Conservation (phyloP, 2,113 vertebrate species). For the Thryonomys swinderianus region DNA sequence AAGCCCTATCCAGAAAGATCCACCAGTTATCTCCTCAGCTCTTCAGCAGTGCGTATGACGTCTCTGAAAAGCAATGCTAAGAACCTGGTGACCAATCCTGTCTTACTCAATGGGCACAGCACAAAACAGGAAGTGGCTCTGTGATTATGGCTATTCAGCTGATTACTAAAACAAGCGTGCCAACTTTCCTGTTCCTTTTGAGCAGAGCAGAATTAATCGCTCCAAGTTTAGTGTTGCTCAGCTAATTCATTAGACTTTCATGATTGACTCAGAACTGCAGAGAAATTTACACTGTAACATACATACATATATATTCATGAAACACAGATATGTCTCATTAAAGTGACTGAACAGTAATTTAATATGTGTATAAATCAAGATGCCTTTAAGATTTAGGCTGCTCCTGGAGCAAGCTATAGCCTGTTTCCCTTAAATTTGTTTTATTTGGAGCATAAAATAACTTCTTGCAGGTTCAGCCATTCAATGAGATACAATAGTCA, state of each 20-base stretch:
- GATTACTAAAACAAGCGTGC: constrained; percentile 49
- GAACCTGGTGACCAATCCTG: constrained; percentile 84
- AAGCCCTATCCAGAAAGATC: constrained; percentile 85
- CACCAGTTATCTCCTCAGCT: constrained; percentile 91
- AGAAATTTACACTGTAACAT: not conserved
- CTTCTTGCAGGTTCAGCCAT: constrained; percentile 25
- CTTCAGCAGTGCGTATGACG: constrained; percentile 93
- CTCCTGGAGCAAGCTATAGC: not conserved
- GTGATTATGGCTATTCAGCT: constrained; percentile 78
- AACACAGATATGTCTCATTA: not conserved
- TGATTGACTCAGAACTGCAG: constrained; percentile 31
- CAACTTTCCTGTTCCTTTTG: constrained; percentile 38
- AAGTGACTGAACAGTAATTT: not conserved
- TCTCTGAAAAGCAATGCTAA: constrained; percentile 92
- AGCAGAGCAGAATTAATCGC: constrained; percentile 30
- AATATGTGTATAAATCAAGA: constrained; percentile 33
- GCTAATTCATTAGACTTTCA: constrained; percentile 42
- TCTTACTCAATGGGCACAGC: constrained; percentile 85
- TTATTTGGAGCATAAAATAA: constrained; percentile 47
- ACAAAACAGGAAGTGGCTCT: constrained; percentile 86
- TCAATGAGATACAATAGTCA: not conserved
- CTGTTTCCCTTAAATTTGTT: constrained; percentile 46
- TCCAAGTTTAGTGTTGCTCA: not conserved
- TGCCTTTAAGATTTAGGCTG: constrained; percentile 18
- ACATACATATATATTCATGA: not conserved